Evolutionary conservation across 2,113 vertebrate genomes (phyloP).

Genomic region (Callochromis pleurospilus): DNA sequence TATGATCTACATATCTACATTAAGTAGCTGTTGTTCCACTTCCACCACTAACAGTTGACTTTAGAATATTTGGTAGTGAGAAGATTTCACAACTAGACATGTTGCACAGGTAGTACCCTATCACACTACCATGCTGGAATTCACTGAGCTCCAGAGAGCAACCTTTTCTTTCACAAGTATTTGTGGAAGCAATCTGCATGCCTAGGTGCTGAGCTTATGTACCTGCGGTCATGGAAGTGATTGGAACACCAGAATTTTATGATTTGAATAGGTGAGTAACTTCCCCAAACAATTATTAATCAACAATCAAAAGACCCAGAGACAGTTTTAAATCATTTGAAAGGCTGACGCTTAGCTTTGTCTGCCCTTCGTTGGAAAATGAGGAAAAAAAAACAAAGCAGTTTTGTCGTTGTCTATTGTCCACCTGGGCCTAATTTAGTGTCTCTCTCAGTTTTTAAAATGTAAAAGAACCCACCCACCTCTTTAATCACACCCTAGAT

Average conservation of each 20-base stretch:
- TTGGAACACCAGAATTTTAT: not conserved
- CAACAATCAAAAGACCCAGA: not conserved
- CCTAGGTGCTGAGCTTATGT: not conserved
- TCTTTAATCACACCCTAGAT: not conserved
- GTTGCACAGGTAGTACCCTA: not conserved
- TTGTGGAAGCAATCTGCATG: not conserved
- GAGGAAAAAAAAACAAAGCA: fast-evolving
- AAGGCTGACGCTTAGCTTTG: not conserved
- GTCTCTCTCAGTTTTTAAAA: not conserved
- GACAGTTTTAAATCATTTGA: not conserved
- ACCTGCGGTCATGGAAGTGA: not conserved
- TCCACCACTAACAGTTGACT: not conserved
- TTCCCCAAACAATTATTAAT: not conserved
- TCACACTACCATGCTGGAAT: not conserved
- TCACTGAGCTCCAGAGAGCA: not conserved
- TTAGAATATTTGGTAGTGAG: not conserved
- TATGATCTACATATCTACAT: not conserved
- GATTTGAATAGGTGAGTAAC: not conserved
- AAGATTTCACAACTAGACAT: not conserved
- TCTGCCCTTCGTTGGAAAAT: not conserved
- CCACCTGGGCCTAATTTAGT: not conserved
- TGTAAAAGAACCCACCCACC: not conserved
- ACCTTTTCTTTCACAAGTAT: not conserved
- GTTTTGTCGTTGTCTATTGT: not conserved
- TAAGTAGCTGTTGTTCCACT: not conserved